Base-by-base conservation (phyloP, 1,140 invertebrate species). In the Lanistes nyassanus region DNA sequence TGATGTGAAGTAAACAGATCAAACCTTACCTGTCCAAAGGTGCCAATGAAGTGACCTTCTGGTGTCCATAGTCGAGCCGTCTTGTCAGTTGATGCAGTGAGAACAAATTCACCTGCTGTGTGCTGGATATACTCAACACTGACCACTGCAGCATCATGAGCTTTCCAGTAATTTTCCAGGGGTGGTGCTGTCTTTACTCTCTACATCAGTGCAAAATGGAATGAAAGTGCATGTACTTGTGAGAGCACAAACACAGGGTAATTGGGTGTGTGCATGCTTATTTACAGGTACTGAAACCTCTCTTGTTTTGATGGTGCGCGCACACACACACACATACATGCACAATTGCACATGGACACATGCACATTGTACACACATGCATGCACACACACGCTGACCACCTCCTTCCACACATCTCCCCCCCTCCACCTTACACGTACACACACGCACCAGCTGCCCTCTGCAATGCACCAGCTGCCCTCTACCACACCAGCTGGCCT, bases 31-130 rank as follows among this genome's bases (percentile, higher is more conserved):
- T 89, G 88, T n/a, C 88, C 88, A 80, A 89, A 89, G 29, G 85
- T 87, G 26, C 88, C 88, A 31, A 89, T 77, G 70, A 81, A 88
- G 36, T 88, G 80, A 37, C 88, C 88, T 34, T 85, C 77, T 11
- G 82, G 77, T 29, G 81, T 83, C 87, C 88, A 89, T 19, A 89
- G 79, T 53, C 87, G 77, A 3, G 88, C 88, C 9, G 87, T 88
- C 73, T 84, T 86, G 74, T 89, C 88, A 16, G 86, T 88, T n/a
- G 87, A 88, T 7, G 88, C 87, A 58, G 81, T 85, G 21, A 89
- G 76, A 19, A 89, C 75, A 75, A 85, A 88, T 9, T 79, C 80
- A 19, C 83, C 84, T 9, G 76, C 73, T 19, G 84, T 80, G 72
- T 88, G 83, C 51, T 84, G 75, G 11, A 87, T 80, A 72, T 80